Conservation (phyloP, 2,888 invertebrate genomes). For the Endotricha flammealis region DNA sequence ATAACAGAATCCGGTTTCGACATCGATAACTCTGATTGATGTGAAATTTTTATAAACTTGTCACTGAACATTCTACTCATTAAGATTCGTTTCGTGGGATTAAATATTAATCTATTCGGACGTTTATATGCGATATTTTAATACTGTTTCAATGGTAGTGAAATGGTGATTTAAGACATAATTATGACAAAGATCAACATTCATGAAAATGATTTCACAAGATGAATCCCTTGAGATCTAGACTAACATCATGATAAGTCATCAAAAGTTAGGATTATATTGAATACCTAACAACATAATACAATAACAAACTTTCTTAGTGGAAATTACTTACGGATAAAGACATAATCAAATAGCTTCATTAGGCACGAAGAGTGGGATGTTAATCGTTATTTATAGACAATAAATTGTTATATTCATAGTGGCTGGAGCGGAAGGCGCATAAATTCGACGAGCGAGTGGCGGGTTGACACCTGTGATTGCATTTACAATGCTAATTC, state of each 20-base stretch:
- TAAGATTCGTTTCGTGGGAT: slow-evolving; percentile 28
- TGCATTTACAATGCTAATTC: slow-evolving; percentile 78
- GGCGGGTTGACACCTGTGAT: slow-evolving; percentile 74
- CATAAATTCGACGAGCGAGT: slow-evolving; percentile 72
- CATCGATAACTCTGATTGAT: slow-evolving; percentile 49
- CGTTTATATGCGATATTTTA: slow-evolving; percentile 2
- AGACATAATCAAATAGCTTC: slow-evolving; percentile 48
- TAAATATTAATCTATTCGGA: slow-evolving; percentile 13
- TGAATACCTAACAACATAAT: too few relatives aligned
- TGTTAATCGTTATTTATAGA: slow-evolving; percentile 65
- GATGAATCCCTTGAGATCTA: too few relatives aligned
- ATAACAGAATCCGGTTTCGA: slow-evolving; percentile 49
- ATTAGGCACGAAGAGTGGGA: slow-evolving; percentile 45
- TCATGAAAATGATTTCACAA: too few relatives aligned
- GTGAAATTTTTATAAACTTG: slow-evolving; percentile 40
- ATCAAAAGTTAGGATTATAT: too few relatives aligned
- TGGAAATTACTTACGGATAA: background rate
- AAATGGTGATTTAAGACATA: too few relatives aligned
- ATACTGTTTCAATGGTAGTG: too few relatives aligned
- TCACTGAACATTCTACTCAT: slow-evolving; percentile 38
- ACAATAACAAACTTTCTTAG: too few relatives aligned
- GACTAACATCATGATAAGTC: too few relatives aligned
- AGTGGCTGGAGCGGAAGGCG: slow-evolving; percentile 63
- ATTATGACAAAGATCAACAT: too few relatives aligned
- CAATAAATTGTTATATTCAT: slow-evolving; percentile 69